A percentile compares a stretch with the other conserved stretches of the same genome.
Evolutionary conservation across 1,140 invertebrate species (phyloP).

Genomic region (Manduca sexta): DNA sequence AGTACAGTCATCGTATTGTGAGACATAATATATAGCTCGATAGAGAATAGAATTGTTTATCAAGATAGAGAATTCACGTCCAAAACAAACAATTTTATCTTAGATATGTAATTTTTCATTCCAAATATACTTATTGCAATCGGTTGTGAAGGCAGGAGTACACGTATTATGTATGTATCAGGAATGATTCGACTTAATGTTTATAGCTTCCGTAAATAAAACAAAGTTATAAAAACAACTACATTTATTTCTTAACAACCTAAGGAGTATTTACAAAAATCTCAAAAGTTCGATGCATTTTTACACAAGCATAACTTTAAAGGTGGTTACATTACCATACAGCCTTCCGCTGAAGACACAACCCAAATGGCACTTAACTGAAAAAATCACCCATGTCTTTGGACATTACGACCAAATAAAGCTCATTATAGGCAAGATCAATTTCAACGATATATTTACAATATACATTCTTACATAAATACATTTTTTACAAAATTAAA

Average conservation of each 20-base stretch:
- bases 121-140: no score
- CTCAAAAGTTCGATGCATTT: conserved; percentile 1
- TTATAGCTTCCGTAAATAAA: no score
- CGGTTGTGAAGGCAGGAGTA: no score
- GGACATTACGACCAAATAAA: conserved; percentile 20
- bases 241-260: conserved; percentile 5
- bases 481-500: neutral
- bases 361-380: conserved; percentile 27
- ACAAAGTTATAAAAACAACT: neutral
- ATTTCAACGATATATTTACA: neutral
- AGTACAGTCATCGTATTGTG: no score
- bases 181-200: no score
- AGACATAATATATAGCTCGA: no score
- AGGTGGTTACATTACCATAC: conserved; percentile 20
- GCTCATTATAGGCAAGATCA: conserved; percentile 13
- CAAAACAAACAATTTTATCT: no score
- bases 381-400: conserved; percentile 18
- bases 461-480: neutral
- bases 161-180: no score
- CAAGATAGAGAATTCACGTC: no score
- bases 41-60: no score
- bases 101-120: no score
- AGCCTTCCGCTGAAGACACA: conserved; percentile 10
- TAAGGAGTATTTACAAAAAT: conserved; percentile 13
- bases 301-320: conserved; percentile 11